A percentile compares a stretch with the other conserved stretches of the same genome.
Conservation (phyloP, 2,797 vertebrate species). For the Channa striata region DNA sequence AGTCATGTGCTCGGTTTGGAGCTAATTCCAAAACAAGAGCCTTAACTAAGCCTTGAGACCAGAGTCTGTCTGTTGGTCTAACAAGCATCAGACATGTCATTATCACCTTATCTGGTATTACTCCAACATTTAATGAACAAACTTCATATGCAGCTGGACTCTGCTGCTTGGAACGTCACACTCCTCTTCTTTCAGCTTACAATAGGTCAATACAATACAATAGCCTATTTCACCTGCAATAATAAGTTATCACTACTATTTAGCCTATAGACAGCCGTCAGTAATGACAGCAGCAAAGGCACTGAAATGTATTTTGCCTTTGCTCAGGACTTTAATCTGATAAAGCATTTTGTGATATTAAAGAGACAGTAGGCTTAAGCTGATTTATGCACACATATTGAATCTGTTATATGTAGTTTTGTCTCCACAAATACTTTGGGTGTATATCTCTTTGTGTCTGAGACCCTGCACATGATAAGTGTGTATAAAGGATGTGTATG, state of each 20-base stretch:
- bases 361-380: conserved; percentile 38
- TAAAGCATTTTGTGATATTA: conserved; percentile 23
- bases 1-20: conserved; percentile 82
- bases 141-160: conserved; percentile 18
- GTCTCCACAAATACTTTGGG: conserved; percentile 12
- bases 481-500: too few relatives aligned
- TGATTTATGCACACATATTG: conserved; percentile 41
- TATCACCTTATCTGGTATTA: conserved; percentile 60
- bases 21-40: conserved; percentile 79
- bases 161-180: conserved; percentile 15
- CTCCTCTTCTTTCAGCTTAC: conserved; percentile 8
- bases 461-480: too few relatives aligned
- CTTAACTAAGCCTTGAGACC: conserved; percentile 75
- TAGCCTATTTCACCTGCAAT: conserved; percentile 20
- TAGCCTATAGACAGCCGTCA: conserved; percentile 3
- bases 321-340: not conserved
- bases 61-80: conserved; percentile 61
- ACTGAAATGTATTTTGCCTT: conserved; percentile 2
- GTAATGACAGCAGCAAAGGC: conserved; percentile 7
- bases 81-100: conserved; percentile 46
- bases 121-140: conserved; percentile 41
- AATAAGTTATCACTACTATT: conserved; percentile 12
- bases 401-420: conserved; percentile 40
- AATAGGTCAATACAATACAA: too few relatives aligned
- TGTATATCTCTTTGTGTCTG: too few relatives aligned